Percentiles rank a stretch among this genome's conserved stretches.
These are phyloP conservation scores for Patiria pectinifera DNA, from an alignment of 53 echinoderm and acorn worm genomes.

Conservation along the genomic window DNA sequence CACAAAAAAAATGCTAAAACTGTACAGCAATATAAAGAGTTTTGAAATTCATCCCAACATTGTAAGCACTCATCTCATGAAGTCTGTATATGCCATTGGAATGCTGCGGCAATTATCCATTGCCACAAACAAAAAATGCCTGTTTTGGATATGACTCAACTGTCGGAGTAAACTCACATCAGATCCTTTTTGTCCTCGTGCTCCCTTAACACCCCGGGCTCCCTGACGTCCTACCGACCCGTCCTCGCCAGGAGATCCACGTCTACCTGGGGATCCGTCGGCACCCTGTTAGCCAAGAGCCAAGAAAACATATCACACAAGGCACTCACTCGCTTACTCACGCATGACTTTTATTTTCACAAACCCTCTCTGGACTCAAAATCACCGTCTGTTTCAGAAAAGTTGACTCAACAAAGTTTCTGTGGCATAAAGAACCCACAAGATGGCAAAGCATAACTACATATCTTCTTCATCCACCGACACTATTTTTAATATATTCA, in stretches of 20 bases:
- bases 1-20: no score
- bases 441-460: background rate
- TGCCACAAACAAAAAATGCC: no score
- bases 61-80: no score
- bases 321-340: background rate
- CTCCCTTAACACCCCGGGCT: constrained; percentile 32
- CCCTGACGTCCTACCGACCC: constrained; percentile 13
- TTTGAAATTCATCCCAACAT: no score
- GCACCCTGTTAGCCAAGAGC: constrained; percentile 5
- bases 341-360: background rate
- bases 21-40: no score
- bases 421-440: background rate
- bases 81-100: no score
- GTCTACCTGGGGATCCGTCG: constrained; percentile 34
- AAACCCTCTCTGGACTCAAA: background rate
- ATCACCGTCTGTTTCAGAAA: background rate
- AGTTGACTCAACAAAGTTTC: background rate
- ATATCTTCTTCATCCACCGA: background rate
- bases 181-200: constrained; percentile 27
- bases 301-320: background rate
- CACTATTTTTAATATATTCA: background rate
- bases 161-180: constrained; percentile 9
- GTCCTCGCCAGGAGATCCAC: constrained; percentile 26
- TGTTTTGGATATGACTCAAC: background rate
- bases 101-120: no score